Conservation (phyloP, 2,888 invertebrate genomes). For the Tiphia femorata region DNA sequence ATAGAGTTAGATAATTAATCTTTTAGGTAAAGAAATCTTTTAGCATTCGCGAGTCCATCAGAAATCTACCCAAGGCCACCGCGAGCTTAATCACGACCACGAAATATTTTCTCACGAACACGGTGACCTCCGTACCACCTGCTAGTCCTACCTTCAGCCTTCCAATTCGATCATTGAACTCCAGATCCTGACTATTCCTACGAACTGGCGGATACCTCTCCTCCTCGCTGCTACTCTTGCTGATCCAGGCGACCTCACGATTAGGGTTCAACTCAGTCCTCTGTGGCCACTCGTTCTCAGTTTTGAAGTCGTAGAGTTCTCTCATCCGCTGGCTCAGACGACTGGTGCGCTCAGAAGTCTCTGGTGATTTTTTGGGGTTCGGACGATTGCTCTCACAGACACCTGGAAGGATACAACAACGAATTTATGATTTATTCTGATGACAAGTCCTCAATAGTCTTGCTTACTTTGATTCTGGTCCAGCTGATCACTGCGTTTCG, state of each 20-base stretch:
- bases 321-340: constrained; percentile 55
- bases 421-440: too few relatives aligned
- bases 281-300: constrained; percentile 57
- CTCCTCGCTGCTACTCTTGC: constrained; percentile 53
- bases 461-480: constrained; percentile 23
- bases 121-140: not conserved
- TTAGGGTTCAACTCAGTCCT: constrained; percentile 15
- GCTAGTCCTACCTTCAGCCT: constrained; percentile 35
- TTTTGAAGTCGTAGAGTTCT: constrained; percentile 59
- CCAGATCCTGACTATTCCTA: constrained; percentile 54
- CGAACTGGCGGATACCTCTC: constrained; percentile 32
- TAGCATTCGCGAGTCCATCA: too few relatives aligned
- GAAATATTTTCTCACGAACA: not conserved
- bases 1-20: too few relatives aligned
- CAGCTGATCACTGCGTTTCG: constrained; percentile 9
- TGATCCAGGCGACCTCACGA: constrained; percentile 47
- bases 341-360: constrained; percentile 19
- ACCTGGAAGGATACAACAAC: too few relatives aligned
- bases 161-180: constrained; percentile 49
- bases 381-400: too few relatives aligned
- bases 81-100: not conserved
- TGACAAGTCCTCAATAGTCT: too few relatives aligned
- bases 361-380: too few relatives aligned
- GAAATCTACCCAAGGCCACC: too few relatives aligned
- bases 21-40: too few relatives aligned